Conservation (phyloP, 2,797 vertebrate genomes). For the Sebastes goodei region DNA sequence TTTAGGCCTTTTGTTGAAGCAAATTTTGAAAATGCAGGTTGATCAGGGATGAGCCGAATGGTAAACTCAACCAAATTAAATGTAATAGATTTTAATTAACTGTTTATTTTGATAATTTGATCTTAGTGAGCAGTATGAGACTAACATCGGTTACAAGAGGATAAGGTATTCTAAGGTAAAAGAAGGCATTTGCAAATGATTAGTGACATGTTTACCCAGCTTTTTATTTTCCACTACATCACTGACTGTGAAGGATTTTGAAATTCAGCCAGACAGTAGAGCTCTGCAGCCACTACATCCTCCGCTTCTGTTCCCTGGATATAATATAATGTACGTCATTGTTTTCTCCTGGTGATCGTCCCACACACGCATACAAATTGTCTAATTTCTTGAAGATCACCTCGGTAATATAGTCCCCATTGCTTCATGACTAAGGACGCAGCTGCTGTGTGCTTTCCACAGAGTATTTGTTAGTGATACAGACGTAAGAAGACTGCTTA, state of each 20-base stretch:
- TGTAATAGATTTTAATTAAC: neutral
- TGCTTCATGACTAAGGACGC: neutral
- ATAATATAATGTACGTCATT: neutral
- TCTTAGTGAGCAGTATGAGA: neutral
- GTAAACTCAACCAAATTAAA: neutral
- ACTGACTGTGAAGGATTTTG: neutral
- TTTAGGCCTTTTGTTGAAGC: too few relatives aligned
- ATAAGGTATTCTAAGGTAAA: slow-evolving; percentile 4
- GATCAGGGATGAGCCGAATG: accelerated
- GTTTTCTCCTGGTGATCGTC: neutral
- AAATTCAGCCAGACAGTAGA: neutral
- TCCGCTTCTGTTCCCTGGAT: neutral
- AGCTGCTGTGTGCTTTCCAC: neutral
- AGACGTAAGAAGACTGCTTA: neutral
- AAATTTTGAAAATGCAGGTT: accelerated
- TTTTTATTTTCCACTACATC: slow-evolving; percentile 22
- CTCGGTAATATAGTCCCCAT: neutral
- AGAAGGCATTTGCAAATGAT: slow-evolving; percentile 8
- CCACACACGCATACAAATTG: slow-evolving; percentile 4
- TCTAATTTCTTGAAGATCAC: neutral
- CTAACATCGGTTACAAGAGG: neutral
- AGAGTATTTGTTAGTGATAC: neutral
- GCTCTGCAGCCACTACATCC: neutral
- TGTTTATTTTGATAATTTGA: neutral
- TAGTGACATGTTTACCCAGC: neutral